phyloP scores from a whole-genome alignment of 2,113 vertebrate genomes.

The Hippocampus barbouri region DNA sequence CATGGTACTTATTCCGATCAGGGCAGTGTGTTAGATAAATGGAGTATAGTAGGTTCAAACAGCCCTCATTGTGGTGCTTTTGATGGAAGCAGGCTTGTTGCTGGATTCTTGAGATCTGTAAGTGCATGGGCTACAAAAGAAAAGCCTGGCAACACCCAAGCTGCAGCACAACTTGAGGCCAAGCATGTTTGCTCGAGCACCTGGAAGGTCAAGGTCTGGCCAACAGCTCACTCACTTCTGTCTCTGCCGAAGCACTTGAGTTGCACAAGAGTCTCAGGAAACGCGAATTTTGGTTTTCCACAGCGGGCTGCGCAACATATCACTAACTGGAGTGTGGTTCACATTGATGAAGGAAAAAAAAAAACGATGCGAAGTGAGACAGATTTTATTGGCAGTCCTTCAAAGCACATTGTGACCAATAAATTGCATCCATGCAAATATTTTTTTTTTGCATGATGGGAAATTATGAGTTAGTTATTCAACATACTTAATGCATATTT shows the following conservation, averaged over 20 bases:
- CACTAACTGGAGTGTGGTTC: constrained; percentile 28
- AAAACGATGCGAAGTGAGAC: constrained; percentile 36
- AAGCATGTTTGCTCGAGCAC: constrained; percentile 23
- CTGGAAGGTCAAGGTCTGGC: constrained; percentile 58
- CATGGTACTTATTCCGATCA: background rate
- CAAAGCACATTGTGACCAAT: background rate
- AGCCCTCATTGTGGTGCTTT: constrained; percentile 1
- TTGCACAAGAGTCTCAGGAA: constrained; percentile 29
- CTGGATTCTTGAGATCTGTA: constrained; percentile 25
- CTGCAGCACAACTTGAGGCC: constrained; percentile 11
- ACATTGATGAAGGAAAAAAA: constrained; percentile 27
- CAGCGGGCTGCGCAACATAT: constrained; percentile 33
- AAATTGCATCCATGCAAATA: background rate
- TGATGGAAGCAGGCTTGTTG: constrained; percentile 35
- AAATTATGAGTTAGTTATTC: background rate
- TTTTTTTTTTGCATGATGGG: background rate
- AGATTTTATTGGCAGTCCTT: constrained; percentile 19
- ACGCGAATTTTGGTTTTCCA: constrained; percentile 38
- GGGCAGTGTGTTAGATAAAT: background rate
- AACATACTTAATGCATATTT: no score
- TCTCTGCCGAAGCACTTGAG: constrained; percentile 32
- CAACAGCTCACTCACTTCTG: constrained; percentile 47
- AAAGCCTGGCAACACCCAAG: constrained; percentile 52
- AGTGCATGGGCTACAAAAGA: constrained; percentile 38
- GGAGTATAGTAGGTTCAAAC: background rate